Percentiles rank a stretch among this genome's conserved stretches.
These are phyloP conservation scores for Cynoglossus semilaevis DNA, from an alignment of 2,113 vertebrate genomes.

Conservation along the genomic window DNA sequence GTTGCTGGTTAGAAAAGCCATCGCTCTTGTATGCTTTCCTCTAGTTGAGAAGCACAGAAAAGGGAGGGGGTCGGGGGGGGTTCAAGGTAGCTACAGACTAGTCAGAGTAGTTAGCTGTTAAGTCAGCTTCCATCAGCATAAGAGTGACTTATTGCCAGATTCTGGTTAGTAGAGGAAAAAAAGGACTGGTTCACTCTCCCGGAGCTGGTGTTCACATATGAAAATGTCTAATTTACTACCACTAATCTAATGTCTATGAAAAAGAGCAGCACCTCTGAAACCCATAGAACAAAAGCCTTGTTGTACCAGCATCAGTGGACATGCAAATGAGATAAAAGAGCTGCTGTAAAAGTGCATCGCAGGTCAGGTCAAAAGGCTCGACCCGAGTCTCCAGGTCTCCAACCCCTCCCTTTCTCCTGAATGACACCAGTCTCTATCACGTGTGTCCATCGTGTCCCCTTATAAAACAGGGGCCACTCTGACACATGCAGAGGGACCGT, in stretches of 20 bases:
- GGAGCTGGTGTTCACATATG: conserved; percentile 38
- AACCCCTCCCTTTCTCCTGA: conserved; percentile 30
- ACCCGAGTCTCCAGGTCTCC: conserved; percentile 15
- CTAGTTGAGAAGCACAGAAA: conserved; percentile 62
- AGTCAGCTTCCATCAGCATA: conserved; percentile 61
- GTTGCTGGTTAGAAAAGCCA: conserved; percentile 72
- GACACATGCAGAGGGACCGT: conserved; percentile 69
- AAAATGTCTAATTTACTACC: background rate
- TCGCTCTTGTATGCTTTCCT: conserved; percentile 62
- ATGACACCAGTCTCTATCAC: conserved; percentile 58
- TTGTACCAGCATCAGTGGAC: conserved; percentile 20
- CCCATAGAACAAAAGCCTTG: conserved; percentile 9
- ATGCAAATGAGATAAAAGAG: conserved; percentile 50
- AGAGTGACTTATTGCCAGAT: conserved; percentile 57
- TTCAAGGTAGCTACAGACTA: conserved; percentile 50
- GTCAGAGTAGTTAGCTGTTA: conserved; percentile 58
- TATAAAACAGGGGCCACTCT: conserved; percentile 29
- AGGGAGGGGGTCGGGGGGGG: conserved; percentile 21
- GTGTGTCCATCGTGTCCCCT: conserved; percentile 50
- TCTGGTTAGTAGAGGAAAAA: conserved; percentile 63
- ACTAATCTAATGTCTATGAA: conserved; percentile 8
- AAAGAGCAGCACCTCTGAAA: conserved; percentile 28
- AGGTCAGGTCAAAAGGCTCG: conserved; percentile 17
- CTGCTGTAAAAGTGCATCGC: conserved; percentile 13
- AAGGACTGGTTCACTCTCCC: conserved; percentile 54